Conservation (phyloP, 2,888 invertebrate genomes). For the Bruchidius siliquastri region DNA sequence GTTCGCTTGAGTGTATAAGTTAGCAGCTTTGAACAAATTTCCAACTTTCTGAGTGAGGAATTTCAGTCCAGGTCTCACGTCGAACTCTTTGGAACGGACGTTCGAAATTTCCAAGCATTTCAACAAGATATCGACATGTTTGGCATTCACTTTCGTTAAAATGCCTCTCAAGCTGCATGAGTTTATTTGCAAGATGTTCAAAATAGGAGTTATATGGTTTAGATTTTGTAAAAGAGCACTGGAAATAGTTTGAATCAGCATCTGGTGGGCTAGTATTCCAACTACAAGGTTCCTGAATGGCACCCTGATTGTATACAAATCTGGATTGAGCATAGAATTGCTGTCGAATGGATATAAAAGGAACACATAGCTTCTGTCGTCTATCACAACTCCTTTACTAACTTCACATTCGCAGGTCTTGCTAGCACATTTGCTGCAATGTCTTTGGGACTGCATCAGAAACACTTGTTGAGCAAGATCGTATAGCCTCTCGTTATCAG, state of each 20-base stretch:
- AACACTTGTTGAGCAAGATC: conserved; percentile 88
- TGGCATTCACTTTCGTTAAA: conserved; percentile 50
- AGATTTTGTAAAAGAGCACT: conserved; percentile 71
- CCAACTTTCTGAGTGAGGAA: conserved; percentile 92
- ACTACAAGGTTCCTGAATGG: conserved; percentile 85
- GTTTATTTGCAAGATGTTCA: conserved; percentile 45
- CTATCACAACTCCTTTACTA: conserved; percentile 54
- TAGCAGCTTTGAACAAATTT: conserved; percentile 79
- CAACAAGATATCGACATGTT: conserved; percentile 66
- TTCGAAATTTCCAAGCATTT: conserved; percentile 80
- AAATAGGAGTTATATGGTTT: conserved; percentile 45
- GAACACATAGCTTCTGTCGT: conserved; percentile 86
- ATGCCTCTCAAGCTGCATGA: conserved; percentile 44
- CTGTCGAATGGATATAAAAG: conserved; percentile 76
- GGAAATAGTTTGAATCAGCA: conserved; percentile 86
- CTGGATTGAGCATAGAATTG: conserved; percentile 65
- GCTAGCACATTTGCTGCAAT: conserved; percentile 40
- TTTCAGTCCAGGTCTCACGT: conserved; percentile 85
- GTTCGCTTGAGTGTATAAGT: conserved; percentile 88
- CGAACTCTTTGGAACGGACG: conserved; percentile 78
- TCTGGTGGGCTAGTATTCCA: conserved; percentile 86
- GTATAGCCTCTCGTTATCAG: conserved; percentile 78
- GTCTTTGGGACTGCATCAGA: conserved; percentile 51
- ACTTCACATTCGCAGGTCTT: conserved; percentile 46
- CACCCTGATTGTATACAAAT: conserved; percentile 75